Base-by-base conservation (phyloP, 2,888 invertebrate genomes). In the Myathropa florea region DNA sequence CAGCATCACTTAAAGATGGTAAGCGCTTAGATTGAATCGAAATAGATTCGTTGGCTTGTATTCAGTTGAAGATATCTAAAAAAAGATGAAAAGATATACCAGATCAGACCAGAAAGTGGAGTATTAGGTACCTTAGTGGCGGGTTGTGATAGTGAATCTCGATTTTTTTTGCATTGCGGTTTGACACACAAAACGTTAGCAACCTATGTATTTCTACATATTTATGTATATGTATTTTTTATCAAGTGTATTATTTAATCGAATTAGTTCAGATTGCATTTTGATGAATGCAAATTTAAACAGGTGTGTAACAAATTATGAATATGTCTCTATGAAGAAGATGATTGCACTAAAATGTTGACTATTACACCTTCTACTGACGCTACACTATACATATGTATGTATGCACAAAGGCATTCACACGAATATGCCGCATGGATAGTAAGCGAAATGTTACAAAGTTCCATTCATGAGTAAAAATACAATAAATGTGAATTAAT, bases 101-200 rank as follows among this genome's bases (percentile, higher is more conserved):
- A 46, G 46, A 46, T 46, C 70, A 65, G 24, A 65, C 24, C 33
- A 12, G 3, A 30, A 73, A 73, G 57, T 36, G 23, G 59, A 67
- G 30, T 67, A 46, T 46, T 7, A 46, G 46, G 63, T 33, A 64
- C 61, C 61, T 55, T 21, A 24, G 4, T 60, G 64, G 68, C 26
- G 21, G 36, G 71, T 61, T 72, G 57, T 83, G 77, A 72, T 67
- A 77, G 72, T 70, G 75, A 76, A 78, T 71, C 55, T 63, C 4
- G 24, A 63, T 33, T 70, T 71, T 75, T 70, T 46, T 23, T 12
- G 4, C 39, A 68, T 36, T 83, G 79, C 59, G 73, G 73, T 79
- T 18, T 77, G 77, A 46, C 76, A 82, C 53, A 46, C 14, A 57
- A 24, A 24, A 24, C 23, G 7, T 24, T 57, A 7, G 18, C 7